These are phyloP conservation scores for Pilophorus perplexus DNA, from an alignment of 2,888 invertebrate species.

Conservation along the genomic window DNA sequence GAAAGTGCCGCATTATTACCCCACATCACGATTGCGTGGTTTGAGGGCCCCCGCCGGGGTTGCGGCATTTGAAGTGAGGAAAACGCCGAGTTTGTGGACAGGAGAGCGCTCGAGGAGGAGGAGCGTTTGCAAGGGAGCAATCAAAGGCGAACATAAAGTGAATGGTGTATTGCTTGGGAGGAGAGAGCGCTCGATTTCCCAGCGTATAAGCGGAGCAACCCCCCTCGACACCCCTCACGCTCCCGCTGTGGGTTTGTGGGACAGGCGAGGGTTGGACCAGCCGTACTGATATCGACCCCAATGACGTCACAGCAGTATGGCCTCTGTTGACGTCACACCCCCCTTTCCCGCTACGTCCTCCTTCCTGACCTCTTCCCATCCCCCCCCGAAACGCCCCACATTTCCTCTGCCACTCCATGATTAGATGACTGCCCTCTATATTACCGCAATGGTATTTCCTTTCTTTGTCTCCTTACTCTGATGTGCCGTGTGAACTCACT, in stretches of 20 bases:
- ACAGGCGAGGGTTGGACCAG: background rate
- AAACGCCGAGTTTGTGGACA: background rate
- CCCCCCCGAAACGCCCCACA: too few relatives aligned
- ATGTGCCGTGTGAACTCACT: too few relatives aligned
- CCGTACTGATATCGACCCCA: conserved; percentile 28
- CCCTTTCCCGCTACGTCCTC: background rate
- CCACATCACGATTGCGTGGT: too few relatives aligned
- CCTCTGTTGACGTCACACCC: conserved; percentile 27
- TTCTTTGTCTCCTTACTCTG: too few relatives aligned
- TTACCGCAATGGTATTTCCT: conserved; percentile 20
- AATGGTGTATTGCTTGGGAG: conserved; percentile 9
- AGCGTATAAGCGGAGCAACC: conserved; percentile 1
- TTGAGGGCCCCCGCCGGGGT: too few relatives aligned
- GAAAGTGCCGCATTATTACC: too few relatives aligned
- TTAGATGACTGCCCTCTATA: conserved; percentile 14
- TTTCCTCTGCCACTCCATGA: conserved; percentile 20
- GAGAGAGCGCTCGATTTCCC: conserved; percentile 1
- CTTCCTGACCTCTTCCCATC: conserved; percentile 5
- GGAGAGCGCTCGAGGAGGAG: background rate
- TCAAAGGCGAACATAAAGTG: conserved; percentile 18
- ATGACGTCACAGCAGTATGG: conserved; percentile 37
- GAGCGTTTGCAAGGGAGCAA: background rate
- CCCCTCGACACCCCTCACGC: background rate
- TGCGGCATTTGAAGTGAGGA: too few relatives aligned
- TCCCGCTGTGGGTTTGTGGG: too few relatives aligned